A percentile compares a stretch with the other conserved stretches of the same genome.
phyloP scores from a whole-genome alignment of 2,797 vertebrate species.

The Luscinia megarhynchos region DNA sequence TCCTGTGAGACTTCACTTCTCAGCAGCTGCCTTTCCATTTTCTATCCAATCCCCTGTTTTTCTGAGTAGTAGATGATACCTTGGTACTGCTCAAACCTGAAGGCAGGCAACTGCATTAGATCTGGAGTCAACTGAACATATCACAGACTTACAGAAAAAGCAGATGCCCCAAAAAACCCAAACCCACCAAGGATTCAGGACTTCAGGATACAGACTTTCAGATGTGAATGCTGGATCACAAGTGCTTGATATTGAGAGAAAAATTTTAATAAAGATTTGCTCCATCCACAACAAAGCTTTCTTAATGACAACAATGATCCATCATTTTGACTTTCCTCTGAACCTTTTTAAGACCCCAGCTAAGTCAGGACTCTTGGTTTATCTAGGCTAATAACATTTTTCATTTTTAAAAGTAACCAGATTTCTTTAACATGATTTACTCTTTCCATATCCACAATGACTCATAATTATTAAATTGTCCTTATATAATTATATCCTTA shows the following conservation, averaged over 20 bases:
- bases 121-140: neutral
- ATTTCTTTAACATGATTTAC: constrained; percentile 74
- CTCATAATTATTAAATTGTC: constrained; percentile 65
- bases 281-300: neutral
- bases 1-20: neutral
- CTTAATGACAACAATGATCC: neutral
- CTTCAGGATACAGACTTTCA: neutral
- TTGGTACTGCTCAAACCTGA: neutral
- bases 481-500: constrained; percentile 48
- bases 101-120: neutral
- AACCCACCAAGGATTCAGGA: neutral
- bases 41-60: neutral
- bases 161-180: neutral
- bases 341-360: neutral
- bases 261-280: neutral
- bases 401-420: constrained; percentile 58
- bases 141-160: neutral
- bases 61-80: neutral
- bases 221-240: neutral
- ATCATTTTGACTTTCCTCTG: constrained; percentile 14
- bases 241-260: neutral
- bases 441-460: constrained; percentile 55
- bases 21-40: neutral
- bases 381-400: constrained; percentile 51
- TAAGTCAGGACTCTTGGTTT: constrained; percentile 27